Conservation (phyloP, 2,888 invertebrate species). For the Eretmocerus hayati region DNA sequence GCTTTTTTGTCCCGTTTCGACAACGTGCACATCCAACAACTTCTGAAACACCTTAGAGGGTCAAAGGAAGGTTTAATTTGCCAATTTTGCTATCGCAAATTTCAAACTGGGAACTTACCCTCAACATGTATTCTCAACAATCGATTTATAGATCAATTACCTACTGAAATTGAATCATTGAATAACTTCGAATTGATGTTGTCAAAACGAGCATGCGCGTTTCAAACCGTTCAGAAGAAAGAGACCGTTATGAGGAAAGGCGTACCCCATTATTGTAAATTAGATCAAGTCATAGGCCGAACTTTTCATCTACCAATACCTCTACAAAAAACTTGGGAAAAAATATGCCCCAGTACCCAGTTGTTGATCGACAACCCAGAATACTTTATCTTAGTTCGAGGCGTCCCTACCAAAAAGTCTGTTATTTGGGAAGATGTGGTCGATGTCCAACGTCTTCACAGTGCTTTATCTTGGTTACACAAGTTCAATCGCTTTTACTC, state of each 20-base stretch:
- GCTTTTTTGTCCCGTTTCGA: too few relatives aligned
- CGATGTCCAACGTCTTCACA: background rate
- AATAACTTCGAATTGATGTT: conserved; percentile 29
- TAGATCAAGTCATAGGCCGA: conserved; percentile 26
- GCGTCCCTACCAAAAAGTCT: conserved; percentile 31
- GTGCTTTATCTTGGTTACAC: conserved; percentile 31
- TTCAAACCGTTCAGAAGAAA: conserved; percentile 33
- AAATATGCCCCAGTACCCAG: conserved; percentile 31
- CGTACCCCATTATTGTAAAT: conserved; percentile 25
- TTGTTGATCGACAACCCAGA: conserved; percentile 31
- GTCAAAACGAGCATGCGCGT: conserved; percentile 35
- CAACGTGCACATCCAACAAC: too few relatives aligned
- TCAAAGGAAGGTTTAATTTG: too few relatives aligned
- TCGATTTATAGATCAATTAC: too few relatives aligned
- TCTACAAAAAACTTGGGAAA: conserved; percentile 34
- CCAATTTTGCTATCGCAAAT: too few relatives aligned
- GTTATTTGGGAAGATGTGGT: conserved; percentile 23
- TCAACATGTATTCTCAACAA: too few relatives aligned
- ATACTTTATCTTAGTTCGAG: conserved; percentile 32
- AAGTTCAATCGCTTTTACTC: conserved; percentile 30
- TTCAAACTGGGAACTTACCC: too few relatives aligned
- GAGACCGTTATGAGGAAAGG: conserved; percentile 32
- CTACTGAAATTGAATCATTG: conserved; percentile 19
- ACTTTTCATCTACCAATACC: conserved; percentile 37
- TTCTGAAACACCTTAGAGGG: too few relatives aligned